Evolutionary conservation across 2,888 invertebrate species (phyloP).

Genomic region (Flexamia atlantica): DNA sequence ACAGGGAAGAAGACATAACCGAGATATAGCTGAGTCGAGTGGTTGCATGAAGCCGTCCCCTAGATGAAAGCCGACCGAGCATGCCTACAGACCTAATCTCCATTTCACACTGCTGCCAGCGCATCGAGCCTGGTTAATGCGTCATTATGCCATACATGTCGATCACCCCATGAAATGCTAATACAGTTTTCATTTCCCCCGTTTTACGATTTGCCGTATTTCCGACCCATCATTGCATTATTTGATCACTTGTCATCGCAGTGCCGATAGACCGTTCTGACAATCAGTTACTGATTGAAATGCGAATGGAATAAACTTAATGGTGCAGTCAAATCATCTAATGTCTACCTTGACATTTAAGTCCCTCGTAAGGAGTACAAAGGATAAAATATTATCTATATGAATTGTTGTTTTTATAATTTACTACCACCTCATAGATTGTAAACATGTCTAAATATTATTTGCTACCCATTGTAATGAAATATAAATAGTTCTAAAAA

Average conservation of each 20-base stretch:
- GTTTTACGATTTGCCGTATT: conserved; percentile 29
- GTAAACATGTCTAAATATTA: too few species aligned
- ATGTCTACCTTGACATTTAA: too few species aligned
- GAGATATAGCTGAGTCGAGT: background rate
- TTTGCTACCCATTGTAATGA: too few species aligned
- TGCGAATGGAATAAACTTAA: background rate
- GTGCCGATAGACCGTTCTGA: background rate
- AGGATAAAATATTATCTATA: too few species aligned
- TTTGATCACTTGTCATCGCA: conserved; percentile 25
- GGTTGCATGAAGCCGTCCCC: background rate
- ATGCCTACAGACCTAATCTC: conserved; percentile 6
- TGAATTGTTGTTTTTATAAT: too few species aligned
- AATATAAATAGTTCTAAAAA: too few species aligned
- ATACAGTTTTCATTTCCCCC: conserved; percentile 45
- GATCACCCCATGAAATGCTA: conserved; percentile 41
- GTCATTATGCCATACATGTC: conserved; percentile 26
- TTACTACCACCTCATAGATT: too few species aligned
- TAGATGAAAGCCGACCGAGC: background rate
- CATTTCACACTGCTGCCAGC: conserved; percentile 12
- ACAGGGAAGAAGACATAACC: background rate
- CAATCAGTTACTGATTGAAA: conserved; percentile 13
- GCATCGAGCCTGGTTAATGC: background rate
- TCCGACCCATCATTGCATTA: conserved; percentile 18
- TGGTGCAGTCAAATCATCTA: background rate
- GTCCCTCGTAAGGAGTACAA: too few species aligned